Evolutionary conservation across 2,888 invertebrate species (phyloP), one percentile per base, ranked within the genome.

Genomic region (Philereme vetulata): DNA sequence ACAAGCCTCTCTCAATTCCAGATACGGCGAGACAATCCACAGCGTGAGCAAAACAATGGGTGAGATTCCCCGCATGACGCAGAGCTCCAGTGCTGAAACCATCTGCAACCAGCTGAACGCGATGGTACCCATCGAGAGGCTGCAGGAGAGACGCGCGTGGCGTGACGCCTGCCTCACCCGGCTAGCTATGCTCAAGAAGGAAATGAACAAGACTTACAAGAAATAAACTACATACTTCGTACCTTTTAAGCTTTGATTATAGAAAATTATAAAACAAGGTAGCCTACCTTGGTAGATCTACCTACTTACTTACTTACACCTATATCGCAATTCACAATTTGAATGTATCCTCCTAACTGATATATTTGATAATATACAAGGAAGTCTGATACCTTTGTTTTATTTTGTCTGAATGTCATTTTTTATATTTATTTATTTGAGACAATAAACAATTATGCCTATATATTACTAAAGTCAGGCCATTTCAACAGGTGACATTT

Each of bases 131-230:
- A 66, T 97, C 36, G 94, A 96, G 33, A 93, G 95, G 71, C 85
- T 98, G 54, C 94, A 93, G 55, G 95, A 96, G 60, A 89, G 97
- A 64, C 93, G 97, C 34, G 94, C 94, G 0, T 98, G 97, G 96
- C 93, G 98, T 21, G 98, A 98, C 78, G 93, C 94, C 38, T 96
- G 96, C 67, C 93, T 98, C 21, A 96, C 96, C 0, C 95, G 96
- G 61, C 90, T 98, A 8, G 95, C 97, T 33, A 87, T 95, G 59
- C 90, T 98, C 56, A 98, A 98, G 83, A 95, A 95, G 67, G 94
- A 96, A 76, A 93, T 96, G 85, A 93, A 94, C 60, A 78, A 84
- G 48, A 82, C 81, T 45, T 85, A 85, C 64, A 81, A 82, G 43
- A 79, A 68, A 45, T 71, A 62, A 62, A 60, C 4, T 10, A 33